Conservation (phyloP, 2,888 invertebrate species). For the Ceramica pisi region DNA sequence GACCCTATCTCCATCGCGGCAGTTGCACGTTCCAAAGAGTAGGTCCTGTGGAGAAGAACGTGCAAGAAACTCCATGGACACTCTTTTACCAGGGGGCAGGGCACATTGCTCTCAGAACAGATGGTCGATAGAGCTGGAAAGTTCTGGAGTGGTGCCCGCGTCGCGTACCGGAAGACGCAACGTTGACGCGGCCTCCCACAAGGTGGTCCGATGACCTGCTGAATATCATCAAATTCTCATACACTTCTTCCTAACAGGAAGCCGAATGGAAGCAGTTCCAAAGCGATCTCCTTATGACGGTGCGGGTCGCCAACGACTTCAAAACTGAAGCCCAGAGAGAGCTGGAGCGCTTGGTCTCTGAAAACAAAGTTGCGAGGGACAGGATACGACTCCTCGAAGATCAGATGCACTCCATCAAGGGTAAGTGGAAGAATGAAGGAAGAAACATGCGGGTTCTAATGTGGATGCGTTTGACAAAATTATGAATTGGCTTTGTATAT, state of each 20-base stretch:
- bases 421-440: constrained; percentile 81
- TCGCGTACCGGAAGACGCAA: no score
- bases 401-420: constrained; percentile 95
- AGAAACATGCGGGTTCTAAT: constrained; percentile 41
- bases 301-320: constrained; percentile 98
- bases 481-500: constrained; percentile 50
- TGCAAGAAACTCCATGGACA: no score
- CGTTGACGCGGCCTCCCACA: no score
- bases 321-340: constrained; percentile 98
- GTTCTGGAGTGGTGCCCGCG: no score
- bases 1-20: no score
- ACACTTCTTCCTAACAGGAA: constrained; percentile 84
- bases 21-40: no score
- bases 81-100: no score
- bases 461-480: constrained; percentile 28
- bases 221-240: no score
- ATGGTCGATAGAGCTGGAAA: no score
- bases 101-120: no score
- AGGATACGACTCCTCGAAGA: constrained; percentile 94
- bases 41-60: no score
- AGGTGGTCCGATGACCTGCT: no score
- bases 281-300: constrained; percentile 97
- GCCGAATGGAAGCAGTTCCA: constrained; percentile 99
- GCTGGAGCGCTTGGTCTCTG: constrained; percentile 94
- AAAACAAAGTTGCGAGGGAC: constrained; percentile 95